Base-by-base conservation (phyloP, 2,797 vertebrate species). In the Falco novaeseelandiae region DNA sequence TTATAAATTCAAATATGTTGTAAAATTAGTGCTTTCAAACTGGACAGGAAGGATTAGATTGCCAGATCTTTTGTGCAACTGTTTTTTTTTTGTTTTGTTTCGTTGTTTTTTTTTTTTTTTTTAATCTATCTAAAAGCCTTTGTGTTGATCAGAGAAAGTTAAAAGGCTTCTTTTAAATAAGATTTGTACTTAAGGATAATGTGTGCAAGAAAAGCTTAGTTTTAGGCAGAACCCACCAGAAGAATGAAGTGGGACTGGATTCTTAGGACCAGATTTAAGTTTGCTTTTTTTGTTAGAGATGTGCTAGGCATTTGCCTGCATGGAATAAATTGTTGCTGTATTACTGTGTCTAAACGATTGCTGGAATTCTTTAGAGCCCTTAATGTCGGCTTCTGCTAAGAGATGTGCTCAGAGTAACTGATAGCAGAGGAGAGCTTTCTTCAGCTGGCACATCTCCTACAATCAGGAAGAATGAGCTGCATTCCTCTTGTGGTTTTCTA, bases 401-500 rank as follows among this genome's bases (percentile, higher is more conserved):
- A 95, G 52, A 77, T 62, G 30, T 72, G 42, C 79, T 79, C 44
- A 72, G 34, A 62, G 69, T 49, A 88, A 73, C 54, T 34, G 69
- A 80, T 20, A 83, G 42, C 57, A 87, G 61, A 79, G 36, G 14
- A 95, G 32, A 80, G 40, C 42, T 94, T 88, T 72, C 65, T 91
- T 92, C 82, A 92, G 38, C 76, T 87, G 84, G 73, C 66, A 65
- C 51, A 81, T 86, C 78, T 92, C 36, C 51, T 82, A 65, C 81
- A 85, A 93, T 81, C 78, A 92, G 78, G 22, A 94, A 49, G 71
- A 96, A 87, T 29, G 55, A 93, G 65, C 83, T 72, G 42, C 0
- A 0, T 46, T 91, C 59, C 89, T 91, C 87, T 80, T 91, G 88
- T 52, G 93, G 71, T 89, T 95, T 96, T 93, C 73, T 83, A 61